Base-by-base conservation (phyloP, 2,797 vertebrate species). In the Anguilla obscura region DNA sequence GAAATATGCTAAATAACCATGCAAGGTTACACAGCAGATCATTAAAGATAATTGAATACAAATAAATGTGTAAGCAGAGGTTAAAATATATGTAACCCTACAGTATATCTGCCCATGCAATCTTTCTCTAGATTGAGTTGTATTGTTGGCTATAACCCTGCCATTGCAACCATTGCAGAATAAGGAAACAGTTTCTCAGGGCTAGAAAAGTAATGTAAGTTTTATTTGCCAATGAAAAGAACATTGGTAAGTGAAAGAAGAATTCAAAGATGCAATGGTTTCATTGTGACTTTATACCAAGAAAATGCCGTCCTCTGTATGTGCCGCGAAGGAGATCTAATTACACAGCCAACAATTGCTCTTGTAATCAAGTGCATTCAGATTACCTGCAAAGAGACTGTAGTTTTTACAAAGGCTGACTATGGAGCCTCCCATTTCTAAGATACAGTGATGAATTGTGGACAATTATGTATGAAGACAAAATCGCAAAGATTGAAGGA, bases 101-200 rank as follows among this genome's bases (percentile, higher is more conserved):
- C 33, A 86, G 36, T 33, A 71, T 9, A 74, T 88, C 79, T 48
- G 80, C 71, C 30, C 60, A 33, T 30, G 52, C 50, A 58, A 48
- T 60, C 82, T 80, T 84, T 74, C 58, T 74, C 86, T 48, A 33
- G 74, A 48, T 63, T 33, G 24, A 86, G 76, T 84, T 80, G 69
- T 48, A 16, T n/a, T 52, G 16, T 83, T 24, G 48, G 56, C 24
- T 24, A 21, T 40, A 40, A 24, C 36, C 56, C 56, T 30, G 50
- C 12, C 24, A n/a, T 14, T 14, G 21, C 4, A 18, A n/a, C 52
- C 52, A 18, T 84, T 56, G 69, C 69, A 85, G 50, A 33, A 9
- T 14, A 12, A 8, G 12, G 27, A 52, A 33, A 4, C 52, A 45
- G 40, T 82, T 87, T 40, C 60, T 56, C 86, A 87, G 56, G 33